These are phyloP conservation scores for Nanorana parkeri DNA, from an alignment of 2,113 vertebrate species.

Conservation along the genomic window DNA sequence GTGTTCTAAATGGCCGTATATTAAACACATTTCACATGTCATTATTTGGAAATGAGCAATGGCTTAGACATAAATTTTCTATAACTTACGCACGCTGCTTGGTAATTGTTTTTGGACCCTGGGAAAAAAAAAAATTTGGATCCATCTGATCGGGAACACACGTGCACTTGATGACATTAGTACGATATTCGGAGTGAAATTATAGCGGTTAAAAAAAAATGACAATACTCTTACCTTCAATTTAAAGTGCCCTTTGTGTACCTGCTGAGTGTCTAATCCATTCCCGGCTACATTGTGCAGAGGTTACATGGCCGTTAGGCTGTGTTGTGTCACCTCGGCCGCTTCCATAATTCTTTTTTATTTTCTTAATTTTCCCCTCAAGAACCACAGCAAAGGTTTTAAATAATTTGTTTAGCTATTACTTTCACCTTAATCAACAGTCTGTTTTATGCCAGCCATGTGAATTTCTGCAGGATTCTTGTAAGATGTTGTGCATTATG, in stretches of 20 bases:
- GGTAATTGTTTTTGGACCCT: slow-evolving; percentile 2
- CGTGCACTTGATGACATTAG: slow-evolving; percentile 22
- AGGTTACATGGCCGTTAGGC: slow-evolving; percentile 6
- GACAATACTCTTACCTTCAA: slow-evolving; percentile 32
- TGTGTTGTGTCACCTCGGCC: slow-evolving; percentile 46
- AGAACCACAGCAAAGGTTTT: slow-evolving; percentile 51
- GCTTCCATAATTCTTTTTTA: slow-evolving; percentile 53
- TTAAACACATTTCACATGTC: background rate
- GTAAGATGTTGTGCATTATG: slow-evolving; percentile 50
- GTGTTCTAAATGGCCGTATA: background rate
- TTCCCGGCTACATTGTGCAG: slow-evolving; percentile 32
- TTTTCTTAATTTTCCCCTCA: slow-evolving; percentile 49
- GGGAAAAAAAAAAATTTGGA: slow-evolving; percentile 32
- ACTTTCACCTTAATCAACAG: slow-evolving; percentile 54
- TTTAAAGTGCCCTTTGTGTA: slow-evolving; percentile 31
- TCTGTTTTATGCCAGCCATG: slow-evolving; percentile 53
- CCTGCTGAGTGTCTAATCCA: slow-evolving; percentile 42
- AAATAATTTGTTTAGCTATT: slow-evolving; percentile 56
- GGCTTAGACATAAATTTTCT: background rate
- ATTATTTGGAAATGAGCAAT: background rate
- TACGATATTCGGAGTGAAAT: slow-evolving; percentile 38
- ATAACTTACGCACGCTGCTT: background rate
- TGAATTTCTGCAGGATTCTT: slow-evolving; percentile 38
- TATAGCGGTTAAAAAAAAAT: background rate
- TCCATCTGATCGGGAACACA: slow-evolving; percentile 13